These are phyloP conservation scores for Drosophila mimica DNA, from an alignment of 2,888 invertebrate species.

Conservation along the genomic window DNA sequence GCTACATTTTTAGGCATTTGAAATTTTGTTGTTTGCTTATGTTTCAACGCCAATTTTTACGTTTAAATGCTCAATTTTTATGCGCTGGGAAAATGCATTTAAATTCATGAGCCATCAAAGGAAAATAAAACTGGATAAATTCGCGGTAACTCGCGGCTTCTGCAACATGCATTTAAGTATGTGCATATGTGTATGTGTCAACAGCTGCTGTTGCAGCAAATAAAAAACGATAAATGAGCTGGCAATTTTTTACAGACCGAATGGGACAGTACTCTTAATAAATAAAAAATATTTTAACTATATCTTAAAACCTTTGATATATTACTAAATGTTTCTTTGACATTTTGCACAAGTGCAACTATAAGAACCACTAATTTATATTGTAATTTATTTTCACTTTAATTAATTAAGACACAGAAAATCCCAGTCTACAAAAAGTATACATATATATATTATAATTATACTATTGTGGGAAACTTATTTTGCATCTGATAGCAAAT, in stretches of 20 bases:
- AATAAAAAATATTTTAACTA: background rate
- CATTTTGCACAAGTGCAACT: background rate
- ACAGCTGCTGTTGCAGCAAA: constrained; percentile 59
- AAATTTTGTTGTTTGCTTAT: constrained; percentile 6
- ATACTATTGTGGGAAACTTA: no score
- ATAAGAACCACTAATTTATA: background rate
- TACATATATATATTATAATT: no score
- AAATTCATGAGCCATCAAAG: constrained; percentile 46
- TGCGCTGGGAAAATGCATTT: constrained; percentile 42
- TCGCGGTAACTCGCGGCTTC: constrained; percentile 21
- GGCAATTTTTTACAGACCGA: background rate
- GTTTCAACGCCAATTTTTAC: constrained; percentile 1
- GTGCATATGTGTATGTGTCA: constrained; percentile 47
- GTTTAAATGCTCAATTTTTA: constrained; percentile 35
- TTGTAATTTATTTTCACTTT: background rate
- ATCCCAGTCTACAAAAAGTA: background rate
- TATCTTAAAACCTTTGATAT: background rate
- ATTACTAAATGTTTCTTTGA: background rate
- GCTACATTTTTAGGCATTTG: constrained; percentile 42
- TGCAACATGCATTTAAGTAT: constrained; percentile 51
- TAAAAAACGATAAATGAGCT: constrained; percentile 36
- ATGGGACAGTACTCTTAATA: constrained; percentile 17
- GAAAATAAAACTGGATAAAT: constrained; percentile 25
- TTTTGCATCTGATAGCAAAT: background rate
- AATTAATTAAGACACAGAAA: background rate